A percentile compares a stretch with the other conserved stretches of the same genome.
Conservation (phyloP, 1,140 invertebrate species). For the Rhagoletis pomonella region DNA sequence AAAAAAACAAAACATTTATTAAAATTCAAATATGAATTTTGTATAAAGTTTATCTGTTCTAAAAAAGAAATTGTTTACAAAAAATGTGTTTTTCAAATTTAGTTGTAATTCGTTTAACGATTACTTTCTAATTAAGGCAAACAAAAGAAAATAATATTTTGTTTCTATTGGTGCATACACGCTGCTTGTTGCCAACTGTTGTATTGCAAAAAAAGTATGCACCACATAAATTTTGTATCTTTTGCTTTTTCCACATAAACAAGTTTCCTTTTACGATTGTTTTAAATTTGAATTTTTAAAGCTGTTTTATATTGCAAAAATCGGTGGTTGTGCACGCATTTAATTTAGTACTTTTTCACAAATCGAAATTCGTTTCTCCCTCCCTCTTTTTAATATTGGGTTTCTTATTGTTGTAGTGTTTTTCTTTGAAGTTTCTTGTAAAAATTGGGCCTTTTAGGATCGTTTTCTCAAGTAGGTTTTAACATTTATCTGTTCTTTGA, state of each 20-base stretch:
- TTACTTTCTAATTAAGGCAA: slow-evolving; percentile 53
- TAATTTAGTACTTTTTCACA: slow-evolving; percentile 61
- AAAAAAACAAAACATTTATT: slow-evolving; percentile 53
- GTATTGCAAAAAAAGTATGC: slow-evolving; percentile 10
- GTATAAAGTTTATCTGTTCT: slow-evolving; percentile 43
- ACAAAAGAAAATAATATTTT: slow-evolving; percentile 34
- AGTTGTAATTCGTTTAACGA: slow-evolving; percentile 56
- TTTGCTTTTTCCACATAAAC: slow-evolving; percentile 45
- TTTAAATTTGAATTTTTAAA: slow-evolving; percentile 55
- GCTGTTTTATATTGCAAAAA: slow-evolving; percentile 54
- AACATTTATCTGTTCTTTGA: no score
- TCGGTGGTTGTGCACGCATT: slow-evolving; percentile 72
- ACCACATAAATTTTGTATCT: slow-evolving; percentile 31
- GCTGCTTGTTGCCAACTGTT: not conserved
- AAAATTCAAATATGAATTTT: slow-evolving; percentile 51
- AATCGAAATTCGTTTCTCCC: slow-evolving; percentile 51
- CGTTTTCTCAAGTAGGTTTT: no score
- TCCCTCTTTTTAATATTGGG: slow-evolving; percentile 47
- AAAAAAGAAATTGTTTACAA: slow-evolving; percentile 55
- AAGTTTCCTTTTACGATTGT: slow-evolving; percentile 40
- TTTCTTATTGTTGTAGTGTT: slow-evolving; percentile 63
- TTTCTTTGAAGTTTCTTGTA: slow-evolving; percentile 9
- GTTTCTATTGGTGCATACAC: slow-evolving; percentile 43
- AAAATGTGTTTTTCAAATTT: slow-evolving; percentile 60
- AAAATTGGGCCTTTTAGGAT: not conserved